Conservation (phyloP, 1,140 invertebrate genomes). For the Bathynomus jamesi region DNA sequence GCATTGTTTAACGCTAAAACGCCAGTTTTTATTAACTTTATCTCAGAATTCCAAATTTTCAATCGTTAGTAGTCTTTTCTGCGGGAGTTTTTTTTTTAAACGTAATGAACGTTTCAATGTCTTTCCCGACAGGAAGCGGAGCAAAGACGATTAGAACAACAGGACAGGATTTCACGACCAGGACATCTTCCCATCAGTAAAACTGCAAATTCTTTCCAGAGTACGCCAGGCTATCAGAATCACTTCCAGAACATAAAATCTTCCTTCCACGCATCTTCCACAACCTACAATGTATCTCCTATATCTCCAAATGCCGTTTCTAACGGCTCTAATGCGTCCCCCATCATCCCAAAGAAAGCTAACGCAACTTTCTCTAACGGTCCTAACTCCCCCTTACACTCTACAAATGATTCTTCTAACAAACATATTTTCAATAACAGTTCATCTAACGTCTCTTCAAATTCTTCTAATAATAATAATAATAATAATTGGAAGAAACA, state of each 20-base stretch:
- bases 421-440: not conserved
- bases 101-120: no score
- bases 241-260: not conserved
- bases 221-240: not conserved
- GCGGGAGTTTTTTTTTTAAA: no score
- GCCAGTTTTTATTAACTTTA: no score
- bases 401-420: no score
- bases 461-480: not conserved
- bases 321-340: not conserved
- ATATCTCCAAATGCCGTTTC: not conserved
- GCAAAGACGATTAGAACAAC: constrained; percentile 69
- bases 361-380: not conserved
- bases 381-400: not conserved
- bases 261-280: not conserved
- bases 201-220: not conserved
- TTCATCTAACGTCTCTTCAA: no score
- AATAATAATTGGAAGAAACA: constrained; percentile 28
- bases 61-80: no score
- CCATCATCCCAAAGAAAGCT: no score
- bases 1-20: no score
- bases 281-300: not conserved
- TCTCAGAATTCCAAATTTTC: no score
- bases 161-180: constrained; percentile 44
- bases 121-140: constrained; percentile 94
- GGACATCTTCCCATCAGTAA: constrained; percentile 10